Evolutionary conservation across 2,113 vertebrate species (phyloP), one percentile per base, ranked within the genome.

Genomic region (Percina caprodes): DNA sequence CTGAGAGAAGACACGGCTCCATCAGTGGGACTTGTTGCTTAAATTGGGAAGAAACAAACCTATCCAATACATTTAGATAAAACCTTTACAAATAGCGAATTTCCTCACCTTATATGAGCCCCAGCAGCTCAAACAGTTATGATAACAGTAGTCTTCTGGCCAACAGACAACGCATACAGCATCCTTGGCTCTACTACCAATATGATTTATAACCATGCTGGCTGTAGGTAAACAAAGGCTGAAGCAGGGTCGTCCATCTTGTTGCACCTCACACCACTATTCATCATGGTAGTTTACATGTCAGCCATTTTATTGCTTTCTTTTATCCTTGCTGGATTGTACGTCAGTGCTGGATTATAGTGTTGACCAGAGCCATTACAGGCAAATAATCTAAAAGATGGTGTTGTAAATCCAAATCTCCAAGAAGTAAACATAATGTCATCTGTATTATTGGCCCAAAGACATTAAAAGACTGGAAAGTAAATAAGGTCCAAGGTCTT

Each of bases 261-360:
- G 6, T 75, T 76, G 62, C 65, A 68, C 74, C 54, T 75, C 45
- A 5, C 56, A 1, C 71, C 49, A 6, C 60, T n/a, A 84, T 89
- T 84, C 69, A 86, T 90, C 78, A 46, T 26, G 71, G 78, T 73
- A 74, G 70, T 88, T 87, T 86, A 88, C 79, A 85, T 73, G 85
- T 88, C 88, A 80, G 60, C 30, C 0, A 5, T 83, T 89, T 84
- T 86, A 89, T 71, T 19, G 39, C 69, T 35, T 74, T 58, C 52
- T 67, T 63, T 11, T 42, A 42, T 3, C 39, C 10, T 3, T 42
- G 39, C 71, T 1, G 19, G 10, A 42, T 42, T 42, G 39, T 42
- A 42, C 39, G 11, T 72, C 65, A 11, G 60, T 68, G 62, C 62
- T 45, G 35, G 84, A 85, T 88, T 79, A 82, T 51, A 39, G 23